Base-by-base conservation (phyloP, 2,113 vertebrate genomes). In the Mohoua ochrocephala region DNA sequence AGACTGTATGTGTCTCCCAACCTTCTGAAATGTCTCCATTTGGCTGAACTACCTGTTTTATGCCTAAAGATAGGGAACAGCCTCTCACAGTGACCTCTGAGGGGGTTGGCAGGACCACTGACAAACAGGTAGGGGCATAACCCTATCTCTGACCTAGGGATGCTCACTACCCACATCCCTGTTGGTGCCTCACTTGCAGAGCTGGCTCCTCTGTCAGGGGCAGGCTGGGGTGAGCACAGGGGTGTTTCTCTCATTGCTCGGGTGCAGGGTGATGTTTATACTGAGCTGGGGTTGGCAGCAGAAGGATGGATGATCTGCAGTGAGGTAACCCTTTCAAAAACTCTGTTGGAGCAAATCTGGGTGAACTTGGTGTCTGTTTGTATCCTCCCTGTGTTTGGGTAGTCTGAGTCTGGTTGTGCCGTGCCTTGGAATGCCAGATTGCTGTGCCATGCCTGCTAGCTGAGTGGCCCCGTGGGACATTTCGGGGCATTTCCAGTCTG, bases 181-280 rank as follows among this genome's bases (percentile, higher is more conserved):
- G 4, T 52, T 71, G 57, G 15, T 71, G 52, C 39, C 73, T 19
- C 22, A 2, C 30, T 45, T 79, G 42, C 33, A 64, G 87, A 89
- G 20, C 39, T 8, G 10, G 31, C 50, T 74, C 4, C 30, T 13
- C 59, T 89, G 63, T 19, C 45, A 84, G 80, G 23, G 13, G 30
- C 44, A 52, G 54, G 31, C 54, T 87, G 87, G 31, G 19, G n/a
- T 49, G 60, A 39, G 26, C 68, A 35, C 27, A 37, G 69, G 26
- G 17, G 0, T 22, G 8, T 81, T 87, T 84, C n/a, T 69, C n/a
- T 28, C 24, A 6, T 61, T 13, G 6, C 60, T 80, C 0, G 0
- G 26, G 26, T 13, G 26, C 45, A 70, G 1, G 44, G 42, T 57
- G 77, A 17, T 84, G 74, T 87, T 87, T 78, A 7, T 31, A 26